Percentiles rank a stretch among this genome's conserved stretches.
These are phyloP conservation scores for Monarcha castaneiventris DNA, from an alignment of 2,113 vertebrate genomes.

Conservation along the genomic window DNA sequence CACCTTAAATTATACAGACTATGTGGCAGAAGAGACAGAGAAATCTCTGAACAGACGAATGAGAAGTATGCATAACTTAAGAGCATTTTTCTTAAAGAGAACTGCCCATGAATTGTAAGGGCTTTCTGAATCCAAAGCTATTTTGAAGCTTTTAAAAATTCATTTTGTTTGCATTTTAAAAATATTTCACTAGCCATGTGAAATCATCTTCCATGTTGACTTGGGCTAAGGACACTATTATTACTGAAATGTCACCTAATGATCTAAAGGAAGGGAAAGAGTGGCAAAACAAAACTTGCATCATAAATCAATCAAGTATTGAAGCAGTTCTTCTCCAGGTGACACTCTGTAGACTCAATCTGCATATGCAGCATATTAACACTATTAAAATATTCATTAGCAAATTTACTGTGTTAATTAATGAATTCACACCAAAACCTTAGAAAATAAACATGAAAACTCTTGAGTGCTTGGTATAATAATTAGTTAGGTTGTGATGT, in stretches of 20 bases:
- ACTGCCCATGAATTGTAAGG: conserved; percentile 28
- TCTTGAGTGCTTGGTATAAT: background rate
- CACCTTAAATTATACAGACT: conserved; percentile 81
- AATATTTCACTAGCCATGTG: conserved; percentile 51
- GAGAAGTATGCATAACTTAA: conserved; percentile 60
- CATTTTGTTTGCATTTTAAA: conserved; percentile 70
- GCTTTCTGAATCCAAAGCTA: conserved; percentile 49
- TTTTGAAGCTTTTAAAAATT: conserved; percentile 74
- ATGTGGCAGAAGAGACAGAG: conserved; percentile 56
- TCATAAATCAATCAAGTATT: background rate
- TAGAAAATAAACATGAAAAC: background rate
- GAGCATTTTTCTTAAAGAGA: conserved; percentile 63
- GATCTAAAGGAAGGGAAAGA: background rate
- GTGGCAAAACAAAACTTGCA: background rate
- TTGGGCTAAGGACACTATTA: background rate
- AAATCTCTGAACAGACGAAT: conserved; percentile 74
- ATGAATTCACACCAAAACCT: background rate
- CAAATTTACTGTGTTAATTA: background rate
- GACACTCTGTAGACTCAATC: background rate
- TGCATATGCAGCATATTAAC: background rate
- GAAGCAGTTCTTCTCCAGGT: background rate
- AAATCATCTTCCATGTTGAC: background rate
- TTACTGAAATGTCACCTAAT: conserved; percentile 44
- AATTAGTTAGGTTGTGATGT: background rate
- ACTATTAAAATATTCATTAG: conserved; percentile 41